Base-by-base conservation (phyloP, 2,888 invertebrate genomes). In the Cephus runcator region DNA sequence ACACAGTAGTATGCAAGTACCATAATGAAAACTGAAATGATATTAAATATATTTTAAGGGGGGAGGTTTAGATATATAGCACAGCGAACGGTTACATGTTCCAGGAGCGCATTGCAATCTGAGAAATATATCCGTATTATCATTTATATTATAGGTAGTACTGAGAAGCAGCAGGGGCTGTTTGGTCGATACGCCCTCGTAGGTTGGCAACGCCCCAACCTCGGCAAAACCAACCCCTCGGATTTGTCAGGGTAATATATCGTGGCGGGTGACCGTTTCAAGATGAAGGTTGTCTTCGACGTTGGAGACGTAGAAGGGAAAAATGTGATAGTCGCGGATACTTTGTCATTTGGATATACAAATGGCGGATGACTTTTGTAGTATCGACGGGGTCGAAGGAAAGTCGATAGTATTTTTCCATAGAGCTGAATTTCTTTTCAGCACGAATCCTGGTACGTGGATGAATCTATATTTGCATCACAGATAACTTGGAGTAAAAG, bases 141-240 rank as follows among this genome's bases (percentile, higher is more conserved):
- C 34, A 71, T 71, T 34, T 34, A 34, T 33, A 71, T 71, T 71
- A 56, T 34, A 71, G 71, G 9, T 34, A 71, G 33, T 34, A 31
- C 71, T 33, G 71, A 31, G 74, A 73, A 75, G 78, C 76, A 77
- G 75, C 71, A 80, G 80, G 83, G 83, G 81, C 81, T 88, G 90
- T 90, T 90, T 90, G 90, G 87, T 90, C 90, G 90, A 90, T 90
- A 89, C 81, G 85, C 82, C 81, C 82, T 78, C 84, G 83, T 81
- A 82, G 87, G 86, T 85, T 89, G 87, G 90, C 88, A 89, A 90
- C 90, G 85, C 84, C 86, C 86, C 85, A 82, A 23, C 33, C 71
- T 34, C 33, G 12, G 31, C 71, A 34, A 71, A 34, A 71, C 34
- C 34, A 12, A 36, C 76, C 76, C 75, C 73, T 76, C 76, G 33